Base-by-base conservation (phyloP, 92 coral and sea anemone species). In the Palythoa grandiflora region DNA sequence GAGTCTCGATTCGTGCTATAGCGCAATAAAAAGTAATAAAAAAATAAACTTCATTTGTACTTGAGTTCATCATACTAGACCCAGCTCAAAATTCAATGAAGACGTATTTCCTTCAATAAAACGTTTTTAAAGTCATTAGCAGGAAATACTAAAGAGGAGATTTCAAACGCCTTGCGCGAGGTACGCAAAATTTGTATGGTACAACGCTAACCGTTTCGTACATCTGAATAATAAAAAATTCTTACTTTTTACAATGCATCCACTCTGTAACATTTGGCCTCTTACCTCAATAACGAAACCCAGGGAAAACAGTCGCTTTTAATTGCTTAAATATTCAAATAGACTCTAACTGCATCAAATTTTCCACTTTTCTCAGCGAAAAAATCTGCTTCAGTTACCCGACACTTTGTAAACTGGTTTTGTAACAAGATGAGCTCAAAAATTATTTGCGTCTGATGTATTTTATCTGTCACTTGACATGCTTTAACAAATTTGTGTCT, bases 391-490 rank as follows among this genome's bases (percentile, higher is more conserved):
- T 80, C 52, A 38, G 84, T 80, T 80, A 80, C 84, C 44, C 68
- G 84, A 80, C 84, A 80, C 54, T 80, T 80, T 39, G 84, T 80
- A 60, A 80, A 80, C 84, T 80, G 28, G n/a, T 59, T 61, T 55
- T 80, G 73, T 65, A 61, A 38, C 47, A 28, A 47, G 21, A 61
- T 61, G 51, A 79, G 38, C 17, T 78, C 71, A 39, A 65, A 65
- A 54, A 44, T 44, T 59, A 61, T 80, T 80, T 80, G 73, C 38
- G 84, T 80, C 84, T 79, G 73, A 47, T 80, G 73, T 61, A 35
- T 63, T 80, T 55, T 55, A 55, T 55, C 61, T 15, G 61, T 8
- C 73, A 38, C 61, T 61, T 80, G 84, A 80, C 71, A 19, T 80
- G 73, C 70, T 61, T 79, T 80, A 20, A 36, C 40, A 70, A 1